Evolutionary conservation across 2,113 vertebrate species (phyloP), one percentile per base, ranked within the genome.

Genomic region (Mus spicilegus): DNA sequence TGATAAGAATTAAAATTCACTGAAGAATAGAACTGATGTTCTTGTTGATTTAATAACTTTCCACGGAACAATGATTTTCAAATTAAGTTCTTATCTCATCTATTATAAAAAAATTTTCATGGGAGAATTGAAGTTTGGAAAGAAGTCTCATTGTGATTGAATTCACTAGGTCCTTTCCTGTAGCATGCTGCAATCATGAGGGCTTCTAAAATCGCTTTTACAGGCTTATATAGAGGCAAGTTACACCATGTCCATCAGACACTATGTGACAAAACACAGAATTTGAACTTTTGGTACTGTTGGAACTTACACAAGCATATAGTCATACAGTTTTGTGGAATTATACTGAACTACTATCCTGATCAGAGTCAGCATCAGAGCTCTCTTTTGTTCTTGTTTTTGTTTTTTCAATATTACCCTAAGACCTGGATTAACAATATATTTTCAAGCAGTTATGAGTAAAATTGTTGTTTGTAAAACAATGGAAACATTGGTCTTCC

Each of bases 61-160:
- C 22, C 51, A 70, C 49, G 77, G 67, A 95, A 73, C 39, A 89
- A 63, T 56, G n/a, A 73, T 92, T 95, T 95, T 96, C 65, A 95
- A 92, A 93, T 84, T 92, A 88, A 92, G 28, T 87, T 91, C 94
- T 96, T 90, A 92, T 89, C 69, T 96, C 54, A 3, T 51, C 46
- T 93, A 67, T 72, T 81, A 16, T 49, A 63, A n/a, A 63, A 49
- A 28, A 13, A 20, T 86, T 90, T 81, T 96, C 86, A 88, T 78
- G 69, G 82, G 70, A 91, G 78, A 89, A 88, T 75, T 93, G 36
- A 49, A 86, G 24, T 70, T 96, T 56, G 61, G 24, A 86, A 95
- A 76, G 22, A 54, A 58, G 24, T 33, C 46, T 56, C 56, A 28
- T 70, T 78, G 51, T 24, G 49, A 69, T 89, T 84, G 63, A 94